Evolutionary conservation across 1,140 invertebrate species (phyloP).

Genomic region (Sitophilus oryzae): DNA sequence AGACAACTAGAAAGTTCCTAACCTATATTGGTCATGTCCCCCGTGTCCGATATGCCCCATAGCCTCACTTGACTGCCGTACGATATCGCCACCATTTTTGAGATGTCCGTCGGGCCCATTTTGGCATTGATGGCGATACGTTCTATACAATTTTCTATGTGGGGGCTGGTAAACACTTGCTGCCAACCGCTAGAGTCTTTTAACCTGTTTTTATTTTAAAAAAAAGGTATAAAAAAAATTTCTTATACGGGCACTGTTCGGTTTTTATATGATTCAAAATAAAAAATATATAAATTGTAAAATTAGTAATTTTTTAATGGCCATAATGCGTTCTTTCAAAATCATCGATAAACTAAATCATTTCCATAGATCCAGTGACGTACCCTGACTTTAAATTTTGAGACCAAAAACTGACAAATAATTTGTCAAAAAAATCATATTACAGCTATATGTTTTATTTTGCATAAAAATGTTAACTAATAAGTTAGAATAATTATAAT

Average conservation of each 20-base stretch:
- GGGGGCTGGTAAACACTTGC: constrained; percentile 86
- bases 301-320: too few relatives aligned
- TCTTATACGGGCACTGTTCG: neutral
- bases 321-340: too few relatives aligned
- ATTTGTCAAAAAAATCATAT: too few relatives aligned
- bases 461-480: too few relatives aligned
- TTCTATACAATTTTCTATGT: constrained; percentile 85
- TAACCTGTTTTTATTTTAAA: constrained; percentile 52
- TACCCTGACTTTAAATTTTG: too few relatives aligned
- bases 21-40: constrained; percentile 72
- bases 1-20: constrained; percentile 2
- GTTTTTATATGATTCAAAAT: too few relatives aligned
- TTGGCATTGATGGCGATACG: constrained; percentile 93
- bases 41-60: constrained; percentile 84
- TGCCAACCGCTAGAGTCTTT: constrained; percentile 97
- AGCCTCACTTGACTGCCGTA: constrained; percentile 78
- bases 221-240: constrained; percentile 29
- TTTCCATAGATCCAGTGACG: too few relatives aligned
- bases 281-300: too few relatives aligned
- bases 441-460: too few relatives aligned
- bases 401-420: too few relatives aligned
- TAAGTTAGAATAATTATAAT: too few relatives aligned
- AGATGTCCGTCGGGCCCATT: constrained; percentile 57
- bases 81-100: constrained; percentile 87
- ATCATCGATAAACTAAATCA: too few relatives aligned